Percentiles rank a stretch among this genome's conserved stretches.
These are phyloP conservation scores for Holcopasites calliopsidis DNA, from an alignment of 1,140 invertebrate genomes.

Conservation along the genomic window DNA sequence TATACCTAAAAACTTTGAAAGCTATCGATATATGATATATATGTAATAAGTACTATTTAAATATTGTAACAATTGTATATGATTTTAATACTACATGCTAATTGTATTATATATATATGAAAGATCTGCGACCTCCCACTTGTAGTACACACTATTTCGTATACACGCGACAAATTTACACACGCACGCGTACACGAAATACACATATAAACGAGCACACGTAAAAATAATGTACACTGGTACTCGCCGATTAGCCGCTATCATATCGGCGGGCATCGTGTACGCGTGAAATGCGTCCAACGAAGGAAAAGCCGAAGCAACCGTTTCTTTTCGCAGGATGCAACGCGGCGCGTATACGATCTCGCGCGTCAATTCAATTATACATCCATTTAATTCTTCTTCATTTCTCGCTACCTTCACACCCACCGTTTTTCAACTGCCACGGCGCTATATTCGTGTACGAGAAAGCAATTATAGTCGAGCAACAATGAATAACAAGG, in stretches of 20 bases:
- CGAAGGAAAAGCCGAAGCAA: not conserved
- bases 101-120: slow-evolving; percentile 80
- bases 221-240: slow-evolving; percentile 24
- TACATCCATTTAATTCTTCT: not conserved
- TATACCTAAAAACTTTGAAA: slow-evolving; percentile 70
- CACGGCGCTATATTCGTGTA: slow-evolving; percentile 71
- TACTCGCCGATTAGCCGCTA: too few species aligned
- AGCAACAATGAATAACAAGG: slow-evolving; percentile 41
- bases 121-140: slow-evolving; percentile 80
- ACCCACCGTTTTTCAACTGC: slow-evolving; percentile 74
- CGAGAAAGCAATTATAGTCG: slow-evolving; percentile 67
- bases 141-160: slow-evolving; percentile 71
- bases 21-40: slow-evolving; percentile 77
- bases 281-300: slow-evolving; percentile 23
- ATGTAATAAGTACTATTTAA: slow-evolving; percentile 81
- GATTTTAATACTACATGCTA: slow-evolving; percentile 80
- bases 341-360: slow-evolving; percentile 1
- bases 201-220: slow-evolving; percentile 18
- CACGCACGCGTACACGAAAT: slow-evolving; percentile 45
- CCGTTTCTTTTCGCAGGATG: not conserved
- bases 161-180: slow-evolving; percentile 45
- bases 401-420: slow-evolving; percentile 22
- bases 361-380: too few species aligned
- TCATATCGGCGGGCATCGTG: slow-evolving; percentile 1
- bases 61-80: slow-evolving; percentile 81